A percentile compares a stretch with the other conserved stretches of the same genome.
phyloP scores from a whole-genome alignment of 2,888 invertebrate species.

The Polydrusus cervinus region DNA sequence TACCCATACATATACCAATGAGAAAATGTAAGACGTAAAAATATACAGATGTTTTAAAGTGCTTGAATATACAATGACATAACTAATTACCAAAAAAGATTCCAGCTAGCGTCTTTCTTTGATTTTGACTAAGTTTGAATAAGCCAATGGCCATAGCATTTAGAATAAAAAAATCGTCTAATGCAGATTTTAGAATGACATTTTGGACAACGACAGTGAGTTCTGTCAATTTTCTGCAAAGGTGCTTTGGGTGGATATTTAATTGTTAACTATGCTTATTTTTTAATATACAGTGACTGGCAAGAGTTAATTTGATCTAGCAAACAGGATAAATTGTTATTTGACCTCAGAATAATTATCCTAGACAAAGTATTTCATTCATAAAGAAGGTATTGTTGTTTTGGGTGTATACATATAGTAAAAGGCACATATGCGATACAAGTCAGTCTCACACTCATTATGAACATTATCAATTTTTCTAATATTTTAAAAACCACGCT shows the following conservation, averaged over 20 bases:
- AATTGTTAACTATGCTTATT: neutral
- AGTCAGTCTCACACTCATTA: too few species aligned
- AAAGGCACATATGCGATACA: too few species aligned
- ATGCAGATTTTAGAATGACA: constrained; percentile 47
- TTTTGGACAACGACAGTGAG: constrained; percentile 32
- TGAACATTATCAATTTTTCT: too few species aligned
- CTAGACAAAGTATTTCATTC: too few species aligned
- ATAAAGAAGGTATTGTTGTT: too few species aligned
- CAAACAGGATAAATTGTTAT: too few species aligned
- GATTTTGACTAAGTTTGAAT: constrained; percentile 62
- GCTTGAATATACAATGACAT: neutral
- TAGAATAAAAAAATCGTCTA: constrained; percentile 36
- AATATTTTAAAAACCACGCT: too few species aligned
- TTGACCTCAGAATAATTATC: too few species aligned
- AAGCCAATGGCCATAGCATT: constrained; percentile 63
- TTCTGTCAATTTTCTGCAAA: neutral
- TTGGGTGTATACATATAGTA: too few species aligned
- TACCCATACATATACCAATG: too few species aligned
- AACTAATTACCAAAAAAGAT: constrained; percentile 59
- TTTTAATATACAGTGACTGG: neutral
- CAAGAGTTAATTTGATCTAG: neutral
- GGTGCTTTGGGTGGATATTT: neutral
- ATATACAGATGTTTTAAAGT: neutral
- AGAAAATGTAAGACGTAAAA: neutral
- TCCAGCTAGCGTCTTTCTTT: constrained; percentile 61